phyloP scores from a whole-genome alignment of 2,797 vertebrate species.

The Hippopotamyrus pictus region DNA sequence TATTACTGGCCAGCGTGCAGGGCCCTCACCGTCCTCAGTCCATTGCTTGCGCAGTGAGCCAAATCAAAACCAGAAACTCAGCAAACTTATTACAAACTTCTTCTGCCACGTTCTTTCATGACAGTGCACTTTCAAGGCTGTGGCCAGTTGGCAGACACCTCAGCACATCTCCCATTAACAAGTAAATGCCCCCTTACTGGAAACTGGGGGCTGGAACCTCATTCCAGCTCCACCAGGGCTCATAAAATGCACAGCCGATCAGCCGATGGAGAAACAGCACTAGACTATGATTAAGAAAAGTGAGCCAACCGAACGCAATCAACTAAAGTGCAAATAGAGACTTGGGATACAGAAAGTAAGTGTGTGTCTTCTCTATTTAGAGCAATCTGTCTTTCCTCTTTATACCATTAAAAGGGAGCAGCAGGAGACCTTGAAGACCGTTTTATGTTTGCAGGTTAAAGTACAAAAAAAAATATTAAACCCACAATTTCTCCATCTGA shows the following conservation, averaged over 20 bases:
- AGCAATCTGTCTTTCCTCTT: background rate
- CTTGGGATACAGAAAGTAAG: background rate
- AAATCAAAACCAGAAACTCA: background rate
- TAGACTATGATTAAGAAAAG: background rate
- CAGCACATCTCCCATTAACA: background rate
- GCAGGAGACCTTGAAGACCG: background rate
- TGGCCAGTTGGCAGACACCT: background rate
- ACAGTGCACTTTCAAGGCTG: background rate
- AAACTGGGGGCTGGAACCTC: background rate
- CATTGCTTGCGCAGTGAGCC: background rate
- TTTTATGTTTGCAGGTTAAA: background rate
- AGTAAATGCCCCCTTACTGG: background rate
- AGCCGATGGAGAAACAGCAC: background rate
- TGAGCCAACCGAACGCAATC: conserved; percentile 1
- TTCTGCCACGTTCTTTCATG: background rate
- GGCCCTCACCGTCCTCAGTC: background rate
- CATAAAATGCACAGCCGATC: background rate
- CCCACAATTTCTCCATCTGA: background rate
- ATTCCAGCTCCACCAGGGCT: background rate
- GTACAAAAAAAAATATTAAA: background rate
- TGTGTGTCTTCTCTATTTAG: background rate
- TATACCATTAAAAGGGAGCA: background rate
- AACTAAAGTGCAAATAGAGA: background rate
- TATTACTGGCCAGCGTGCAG: background rate
- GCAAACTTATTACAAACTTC: background rate